A percentile compares a stretch with the other conserved stretches of the same genome.
Evolutionary conservation across 2,113 vertebrate genomes (phyloP).

Genomic region (Bostrychus sinensis): DNA sequence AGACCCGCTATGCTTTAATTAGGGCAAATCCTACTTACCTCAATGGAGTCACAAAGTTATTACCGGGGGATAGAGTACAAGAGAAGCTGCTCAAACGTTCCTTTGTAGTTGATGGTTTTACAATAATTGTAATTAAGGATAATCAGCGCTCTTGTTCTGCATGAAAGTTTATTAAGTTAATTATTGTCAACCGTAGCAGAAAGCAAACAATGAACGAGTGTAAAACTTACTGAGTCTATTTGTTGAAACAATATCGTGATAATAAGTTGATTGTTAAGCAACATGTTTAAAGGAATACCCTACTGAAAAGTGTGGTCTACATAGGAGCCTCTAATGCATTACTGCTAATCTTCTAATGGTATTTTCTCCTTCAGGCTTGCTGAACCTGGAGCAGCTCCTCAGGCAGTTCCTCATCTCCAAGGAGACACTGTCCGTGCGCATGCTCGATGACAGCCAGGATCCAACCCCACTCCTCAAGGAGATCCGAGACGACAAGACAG

Average conservation of each 20-base stretch:
- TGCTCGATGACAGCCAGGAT: conserved; percentile 95
- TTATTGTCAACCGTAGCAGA: conserved; percentile 7
- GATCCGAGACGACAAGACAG: conserved; percentile 96
- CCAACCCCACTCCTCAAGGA: conserved; percentile 96
- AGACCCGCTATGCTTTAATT: conserved; percentile 52
- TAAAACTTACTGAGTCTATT: neutral
- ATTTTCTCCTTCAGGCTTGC: conserved; percentile 83
- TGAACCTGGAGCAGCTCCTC: conserved; percentile 97
- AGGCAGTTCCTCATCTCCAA: conserved; percentile 98
- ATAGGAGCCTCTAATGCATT: conserved; percentile 15
- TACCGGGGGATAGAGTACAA: conserved; percentile 23
- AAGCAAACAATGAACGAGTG: neutral
- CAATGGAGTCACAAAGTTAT: conserved; percentile 39
- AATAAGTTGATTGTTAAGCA: neutral
- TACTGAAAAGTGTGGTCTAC: neutral
- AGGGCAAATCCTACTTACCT: conserved; percentile 53
- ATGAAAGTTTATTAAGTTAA: neutral
- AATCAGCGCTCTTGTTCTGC: conserved; percentile 12
- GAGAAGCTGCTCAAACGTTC: conserved; percentile 22
- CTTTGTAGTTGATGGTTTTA: conserved; percentile 37
- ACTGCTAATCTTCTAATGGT: conserved; percentile 17
- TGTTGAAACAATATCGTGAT: neutral
- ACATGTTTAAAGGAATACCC: conserved; percentile 12
- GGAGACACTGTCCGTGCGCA: conserved; percentile 95
- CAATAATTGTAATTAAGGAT: conserved; percentile 24